Evolutionary conservation across 2,797 vertebrate species (phyloP).

Genomic region (Chaunax sp.): DNA sequence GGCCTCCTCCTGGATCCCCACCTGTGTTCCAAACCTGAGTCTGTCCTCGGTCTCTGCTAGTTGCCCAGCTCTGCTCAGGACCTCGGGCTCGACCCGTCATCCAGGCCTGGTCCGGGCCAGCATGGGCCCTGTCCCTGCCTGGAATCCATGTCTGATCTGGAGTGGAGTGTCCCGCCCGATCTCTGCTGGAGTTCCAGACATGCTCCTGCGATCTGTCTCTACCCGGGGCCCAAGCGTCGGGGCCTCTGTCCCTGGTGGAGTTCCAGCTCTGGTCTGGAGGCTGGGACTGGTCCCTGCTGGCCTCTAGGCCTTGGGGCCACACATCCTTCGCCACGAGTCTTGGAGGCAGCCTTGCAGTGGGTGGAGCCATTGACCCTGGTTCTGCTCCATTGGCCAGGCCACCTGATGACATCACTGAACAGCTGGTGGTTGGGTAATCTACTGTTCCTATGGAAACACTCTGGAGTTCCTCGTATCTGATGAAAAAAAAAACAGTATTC

Average conservation of each 20-base stretch:
- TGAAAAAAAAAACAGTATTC: background rate
- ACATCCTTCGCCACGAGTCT: slow-evolving; percentile 49
- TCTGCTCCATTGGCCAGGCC: slow-evolving; percentile 72
- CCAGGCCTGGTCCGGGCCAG: slow-evolving; percentile 56
- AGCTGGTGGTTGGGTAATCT: slow-evolving; percentile 70
- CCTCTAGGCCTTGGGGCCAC: slow-evolving; percentile 58
- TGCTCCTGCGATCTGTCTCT: slow-evolving; percentile 58
- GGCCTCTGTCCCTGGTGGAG: slow-evolving; percentile 47
- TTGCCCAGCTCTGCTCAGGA: slow-evolving; percentile 57
- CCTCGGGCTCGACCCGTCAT: slow-evolving; percentile 45
- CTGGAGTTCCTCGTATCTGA: slow-evolving; percentile 80
- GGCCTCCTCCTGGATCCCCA: slow-evolving; percentile 47
- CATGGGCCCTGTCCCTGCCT: slow-evolving; percentile 45
- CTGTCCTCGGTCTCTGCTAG: slow-evolving; percentile 49
- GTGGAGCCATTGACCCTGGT: slow-evolving; percentile 41
- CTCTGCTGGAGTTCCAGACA: slow-evolving; percentile 57
- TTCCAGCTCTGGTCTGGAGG: slow-evolving; percentile 63
- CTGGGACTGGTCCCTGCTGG: slow-evolving; percentile 45
- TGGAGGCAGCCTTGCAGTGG: slow-evolving; percentile 61
- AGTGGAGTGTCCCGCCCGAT: slow-evolving; percentile 45
- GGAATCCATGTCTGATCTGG: slow-evolving; percentile 65
- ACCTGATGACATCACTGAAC: slow-evolving; percentile 68
- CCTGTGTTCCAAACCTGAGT: slow-evolving; percentile 62
- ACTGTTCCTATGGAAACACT: slow-evolving; percentile 70
- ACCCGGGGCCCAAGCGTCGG: slow-evolving; percentile 46